Evolutionary conservation across 2,797 vertebrate genomes (phyloP).

Genomic region (Eutrigla gurnardus): DNA sequence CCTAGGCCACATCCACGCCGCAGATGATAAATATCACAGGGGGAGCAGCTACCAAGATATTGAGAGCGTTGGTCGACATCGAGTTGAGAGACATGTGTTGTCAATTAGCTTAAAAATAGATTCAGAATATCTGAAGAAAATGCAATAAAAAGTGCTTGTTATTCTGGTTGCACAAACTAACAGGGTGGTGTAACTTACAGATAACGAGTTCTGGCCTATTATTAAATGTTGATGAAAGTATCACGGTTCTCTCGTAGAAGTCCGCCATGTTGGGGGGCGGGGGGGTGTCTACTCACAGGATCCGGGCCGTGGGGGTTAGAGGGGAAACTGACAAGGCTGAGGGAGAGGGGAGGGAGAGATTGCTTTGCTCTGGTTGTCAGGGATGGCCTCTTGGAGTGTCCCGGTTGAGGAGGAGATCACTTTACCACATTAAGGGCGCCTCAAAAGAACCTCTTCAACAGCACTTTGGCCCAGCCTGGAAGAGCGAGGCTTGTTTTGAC

Average conservation of each 20-base stretch:
- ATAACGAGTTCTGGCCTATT: background rate
- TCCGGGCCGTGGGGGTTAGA: constrained; percentile 47
- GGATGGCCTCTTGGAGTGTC: constrained; percentile 87
- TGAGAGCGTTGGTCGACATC: background rate
- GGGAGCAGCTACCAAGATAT: constrained; percentile 10
- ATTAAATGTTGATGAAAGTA: background rate
- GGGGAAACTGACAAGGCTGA: constrained; percentile 55
- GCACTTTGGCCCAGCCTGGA: constrained; percentile 81
- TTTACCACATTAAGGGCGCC: constrained; percentile 84
- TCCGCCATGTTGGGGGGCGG: background rate
- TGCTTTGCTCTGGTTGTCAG: constrained; percentile 79
- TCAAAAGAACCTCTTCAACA: constrained; percentile 87
- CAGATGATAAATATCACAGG: constrained; percentile 32
- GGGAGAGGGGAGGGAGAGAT: constrained; percentile 66
- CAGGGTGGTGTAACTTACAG: background rate
- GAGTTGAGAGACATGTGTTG: constrained; percentile 4
- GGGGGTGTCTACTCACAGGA: constrained; percentile 27
- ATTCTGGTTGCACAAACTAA: background rate
- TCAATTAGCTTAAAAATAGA: background rate
- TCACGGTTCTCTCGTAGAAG: background rate
- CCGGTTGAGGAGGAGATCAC: constrained; percentile 86
- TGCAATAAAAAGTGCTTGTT: background rate
- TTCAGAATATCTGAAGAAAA: constrained; percentile 15
- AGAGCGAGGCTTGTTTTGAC: constrained; percentile 86
- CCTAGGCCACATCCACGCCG: constrained; percentile 55